Base-by-base conservation (phyloP, 2,113 vertebrate genomes). In the Alosa alosa region DNA sequence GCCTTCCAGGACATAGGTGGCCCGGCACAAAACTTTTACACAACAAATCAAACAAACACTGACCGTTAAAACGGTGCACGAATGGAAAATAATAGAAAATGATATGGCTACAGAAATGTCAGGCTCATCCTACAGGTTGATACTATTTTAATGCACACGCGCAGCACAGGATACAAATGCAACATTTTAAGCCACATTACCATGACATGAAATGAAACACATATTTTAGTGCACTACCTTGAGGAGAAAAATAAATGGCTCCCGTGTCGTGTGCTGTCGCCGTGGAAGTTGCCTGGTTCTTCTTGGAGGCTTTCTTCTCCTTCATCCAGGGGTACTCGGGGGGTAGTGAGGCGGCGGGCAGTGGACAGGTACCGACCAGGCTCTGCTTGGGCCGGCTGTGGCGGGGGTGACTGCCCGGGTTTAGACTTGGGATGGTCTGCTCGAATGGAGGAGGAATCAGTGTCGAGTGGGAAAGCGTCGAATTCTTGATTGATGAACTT, bases 401-500 rank as follows among this genome's bases (percentile, higher is more conserved):
- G 95, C 96, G 97, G 94, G 97, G 96, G 95, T 97, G 96, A 94
- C 95, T 95, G 95, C 95, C 95, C 93, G 96, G 96, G 94, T 95
- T 96, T 93, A 98, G 96, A 95, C 96, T 97, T 91, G 97, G 96
- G 94, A 99, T 96, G 96, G 96, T 97, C 94, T 97, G 97, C 96
- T 99, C 97, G 94, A 97, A 97, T 95, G 97, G 97, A 98, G 97
- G 97, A 97, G 97, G 97, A 97, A 98, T 97, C 96, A 96, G 96
- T 97, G 98, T 97, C 96, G 97, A 96, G 94, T 96, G 96, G 96
- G 97, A 97, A 97, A 98, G 97, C 97, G 97, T 95, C 96, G 97
- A 96, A 96, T 96, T 97, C 97, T 98, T 99, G 98, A 99, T 98
- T 98, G 98, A 99, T 98, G 98, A 97, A 97, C 97, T 98, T 96